Percentiles rank a stretch among this genome's conserved stretches.
Conservation (phyloP, 2,888 invertebrate genomes). For the Criorhina ranunculi region DNA sequence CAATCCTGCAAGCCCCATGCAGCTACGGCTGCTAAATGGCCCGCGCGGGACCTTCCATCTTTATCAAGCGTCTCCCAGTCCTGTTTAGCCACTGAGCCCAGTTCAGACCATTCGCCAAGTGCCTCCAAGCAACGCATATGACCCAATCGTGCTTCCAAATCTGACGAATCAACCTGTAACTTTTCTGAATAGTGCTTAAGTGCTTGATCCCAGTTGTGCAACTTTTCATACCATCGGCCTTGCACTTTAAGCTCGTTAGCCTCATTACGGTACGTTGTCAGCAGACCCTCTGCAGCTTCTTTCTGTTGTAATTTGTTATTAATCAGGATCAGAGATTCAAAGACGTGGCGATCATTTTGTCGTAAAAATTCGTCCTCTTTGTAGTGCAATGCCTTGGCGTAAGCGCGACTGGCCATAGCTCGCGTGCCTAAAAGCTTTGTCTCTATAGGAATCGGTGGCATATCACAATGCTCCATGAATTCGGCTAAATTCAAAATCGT, state of each 20-base stretch:
- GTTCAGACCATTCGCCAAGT: conserved; percentile 96
- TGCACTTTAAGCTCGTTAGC: conserved; percentile 87
- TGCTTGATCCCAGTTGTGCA: conserved; percentile 99
- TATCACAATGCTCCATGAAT: conserved; percentile 99
- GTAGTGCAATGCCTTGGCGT: conserved; percentile 88
- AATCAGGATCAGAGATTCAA: conserved; percentile 97
- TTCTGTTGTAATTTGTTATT: conserved; percentile 99
- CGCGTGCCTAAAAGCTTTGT: conserved; percentile 94
- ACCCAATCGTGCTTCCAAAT: conserved; percentile 93
- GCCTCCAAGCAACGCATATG: conserved; percentile 98
- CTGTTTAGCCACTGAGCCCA: conserved; percentile 92
- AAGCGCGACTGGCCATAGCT: conserved; percentile 96
- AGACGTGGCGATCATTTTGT: conserved; percentile 92
- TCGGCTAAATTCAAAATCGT: conserved; percentile 98
- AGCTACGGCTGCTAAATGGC: conserved; percentile 96
- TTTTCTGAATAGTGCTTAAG: conserved; percentile 93
- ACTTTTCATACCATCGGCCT: conserved; percentile 99
- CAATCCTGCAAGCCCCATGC: conserved; percentile 98
- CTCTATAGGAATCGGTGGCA: conserved; percentile 96
- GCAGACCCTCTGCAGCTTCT: conserved; percentile 97
- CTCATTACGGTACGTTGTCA: conserved; percentile 92
- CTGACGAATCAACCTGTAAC: conserved; percentile 87
- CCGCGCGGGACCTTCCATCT: conserved; percentile 88
- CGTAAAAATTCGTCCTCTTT: conserved; percentile 97
- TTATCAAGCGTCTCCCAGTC: conserved; percentile 90